These are phyloP conservation scores for Corythaeola cristata DNA, from an alignment of 2,113 vertebrate species.

Conservation along the genomic window DNA sequence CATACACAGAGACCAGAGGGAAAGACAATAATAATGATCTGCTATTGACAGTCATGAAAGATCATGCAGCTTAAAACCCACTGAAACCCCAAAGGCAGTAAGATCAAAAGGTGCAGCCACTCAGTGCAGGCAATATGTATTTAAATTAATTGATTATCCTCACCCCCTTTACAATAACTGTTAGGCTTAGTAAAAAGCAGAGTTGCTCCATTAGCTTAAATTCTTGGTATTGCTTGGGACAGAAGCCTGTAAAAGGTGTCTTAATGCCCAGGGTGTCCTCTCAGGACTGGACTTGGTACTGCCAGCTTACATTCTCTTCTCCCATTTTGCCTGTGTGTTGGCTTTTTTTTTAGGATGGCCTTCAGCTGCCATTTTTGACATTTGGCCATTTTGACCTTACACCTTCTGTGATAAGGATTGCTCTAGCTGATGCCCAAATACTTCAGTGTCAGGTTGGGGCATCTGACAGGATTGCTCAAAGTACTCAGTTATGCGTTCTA, in stretches of 20 bases:
- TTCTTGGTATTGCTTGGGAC: neutral
- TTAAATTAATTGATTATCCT: neutral
- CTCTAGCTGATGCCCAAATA: neutral
- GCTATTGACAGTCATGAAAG: neutral
- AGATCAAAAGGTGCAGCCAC: neutral
- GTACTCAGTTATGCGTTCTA: fast-evolving
- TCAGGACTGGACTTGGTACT: neutral
- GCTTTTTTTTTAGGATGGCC: neutral
- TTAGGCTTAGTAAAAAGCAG: neutral
- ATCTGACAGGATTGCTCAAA: neutral
- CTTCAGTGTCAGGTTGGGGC: neutral
- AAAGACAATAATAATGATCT: neutral
- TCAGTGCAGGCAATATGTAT: fast-evolving
- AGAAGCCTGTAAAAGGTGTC: neutral
- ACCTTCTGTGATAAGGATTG: neutral
- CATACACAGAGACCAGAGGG: neutral
- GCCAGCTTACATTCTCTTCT: neutral
- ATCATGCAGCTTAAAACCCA: neutral
- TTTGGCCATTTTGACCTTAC: neutral
- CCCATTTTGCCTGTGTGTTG: neutral
- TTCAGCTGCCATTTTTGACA: neutral
- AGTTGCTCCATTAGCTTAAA: neutral
- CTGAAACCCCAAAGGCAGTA: neutral
- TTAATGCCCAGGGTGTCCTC: neutral
- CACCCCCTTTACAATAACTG: neutral